Base-by-base conservation (phyloP, 92 coral and sea anemone species). In the Metridium senile region DNA sequence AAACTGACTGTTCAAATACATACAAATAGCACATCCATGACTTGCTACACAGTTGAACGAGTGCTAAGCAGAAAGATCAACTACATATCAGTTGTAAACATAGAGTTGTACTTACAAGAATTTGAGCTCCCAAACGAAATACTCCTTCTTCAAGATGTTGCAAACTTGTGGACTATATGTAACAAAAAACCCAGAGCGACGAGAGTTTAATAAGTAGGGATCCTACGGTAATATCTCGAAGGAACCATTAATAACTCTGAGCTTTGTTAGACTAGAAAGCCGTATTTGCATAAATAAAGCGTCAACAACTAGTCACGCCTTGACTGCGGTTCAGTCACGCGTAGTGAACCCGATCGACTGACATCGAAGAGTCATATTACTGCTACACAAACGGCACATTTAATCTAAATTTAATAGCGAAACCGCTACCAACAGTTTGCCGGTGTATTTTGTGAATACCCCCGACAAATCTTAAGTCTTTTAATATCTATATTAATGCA, bases 261-360 rank as follows among this genome's bases (percentile, higher is more conserved):
- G 47, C 65, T 73, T 61, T 73, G 46, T 30, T 18, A 57, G 67
- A 33, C 66, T 57, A 2, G 77, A 56, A 73, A 20, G 78, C 78
- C 34, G 58, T 26, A 75, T 75, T 75, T 75, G 80, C 80, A 75
- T 75, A 75, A 33, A 29, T 64, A 45, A 63, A 75, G 71, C 80
- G 71, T 75, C 71, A 62, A 75, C 70, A 75, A 75, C 67, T 49
- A 20, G 80, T 75, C 80, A 75, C 80, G 80, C 80, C 71, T 75
- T 64, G 53, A 49, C 34, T 63, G 2, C 0, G 3, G 33, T 59
- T 32, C 80, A 39, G 80, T 75, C 80, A 75, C 80, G 80, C 80
- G 62, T 75, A 49, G 78, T 31, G 52, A 23, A 1, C n/a, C n/a
- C 69, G n/a, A 29, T 17, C 43, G 3, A 16, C 43, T 4, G 39